Conservation (phyloP, 2,113 vertebrate species). For the Callocephalon fimbriatum region DNA sequence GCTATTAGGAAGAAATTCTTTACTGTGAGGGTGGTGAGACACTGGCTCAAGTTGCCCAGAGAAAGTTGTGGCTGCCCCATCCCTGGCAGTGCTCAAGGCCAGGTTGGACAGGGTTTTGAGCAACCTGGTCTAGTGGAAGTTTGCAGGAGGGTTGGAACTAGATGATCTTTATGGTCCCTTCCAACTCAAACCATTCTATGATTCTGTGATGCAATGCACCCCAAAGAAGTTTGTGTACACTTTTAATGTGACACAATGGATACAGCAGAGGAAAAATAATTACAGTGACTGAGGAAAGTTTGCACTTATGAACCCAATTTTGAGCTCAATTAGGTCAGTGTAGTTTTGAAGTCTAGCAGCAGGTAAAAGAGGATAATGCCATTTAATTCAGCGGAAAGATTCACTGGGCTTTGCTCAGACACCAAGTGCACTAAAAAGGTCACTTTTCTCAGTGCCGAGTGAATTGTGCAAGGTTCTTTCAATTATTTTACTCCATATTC, state of each 20-base stretch:
- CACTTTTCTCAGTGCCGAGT: neutral
- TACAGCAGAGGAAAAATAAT: neutral
- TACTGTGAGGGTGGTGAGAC: neutral
- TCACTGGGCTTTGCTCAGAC: neutral
- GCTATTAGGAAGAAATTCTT: neutral
- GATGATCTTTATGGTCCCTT: neutral
- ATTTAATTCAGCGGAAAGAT: neutral
- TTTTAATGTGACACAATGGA: neutral
- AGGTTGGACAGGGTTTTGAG: neutral
- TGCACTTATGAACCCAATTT: neutral
- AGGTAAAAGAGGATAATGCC: neutral
- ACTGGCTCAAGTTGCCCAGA: neutral
- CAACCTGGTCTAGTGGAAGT: neutral
- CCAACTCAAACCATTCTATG: neutral
- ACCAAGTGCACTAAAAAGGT: neutral
- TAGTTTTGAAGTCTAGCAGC: neutral
- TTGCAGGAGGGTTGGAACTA: neutral
- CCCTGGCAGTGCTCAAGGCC: neutral
- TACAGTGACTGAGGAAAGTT: neutral
- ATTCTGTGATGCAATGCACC: neutral
- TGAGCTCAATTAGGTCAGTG: neutral
- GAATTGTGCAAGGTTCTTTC: neutral
- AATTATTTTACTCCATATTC: neutral
- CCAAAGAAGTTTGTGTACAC: neutral
- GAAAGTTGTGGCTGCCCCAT: neutral